Evolutionary conservation across 1,140 invertebrate species (phyloP), one percentile per base, ranked within the genome.

Genomic region (Macrosteles quadrilineatus): DNA sequence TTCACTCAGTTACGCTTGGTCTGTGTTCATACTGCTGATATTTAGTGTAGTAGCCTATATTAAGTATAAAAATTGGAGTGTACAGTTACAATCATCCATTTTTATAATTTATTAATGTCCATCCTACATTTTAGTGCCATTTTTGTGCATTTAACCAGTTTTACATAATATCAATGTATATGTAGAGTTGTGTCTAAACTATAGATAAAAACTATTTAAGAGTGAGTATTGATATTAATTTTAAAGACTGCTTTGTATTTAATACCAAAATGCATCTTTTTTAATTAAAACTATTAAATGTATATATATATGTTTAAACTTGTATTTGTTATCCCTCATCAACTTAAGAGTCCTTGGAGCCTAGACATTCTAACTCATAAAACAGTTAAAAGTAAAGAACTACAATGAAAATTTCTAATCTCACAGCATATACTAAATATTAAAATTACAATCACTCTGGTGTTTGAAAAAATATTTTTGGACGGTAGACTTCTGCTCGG

Each of bases 111-210:
- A 59, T 9, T 50, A 50, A 19, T 36, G 14, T 59, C 27, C 55
- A 25, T 59, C 55, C 55, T 59, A 59, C 25, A 30, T 50, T n/a
- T 59, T 59, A 59, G 55, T 59, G 55, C 55, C 55, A 59, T 59
- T 59, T 30, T 59, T 27, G 55, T 59, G 55, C 55, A 59, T 59
- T 59, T 59, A 59, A 27, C 21, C 6, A 59, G 55, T 59, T 27
- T 59, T 21, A 21, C 4, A 59, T 59, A 59, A 14, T 27, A 59
- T 59, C 3, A 27, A 30, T 59, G 27, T 30, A 21, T 6, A 14
- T 11, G 11, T 59, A 59, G 25, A 50, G 21, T 17, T 50, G 32
- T 50, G 47, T 50, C 47, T 59, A 59, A 30, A 59, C 6, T 30
- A 1, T 59, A 59, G 55, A 23, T 30, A 11, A 25, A 6, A 11